Base-by-base conservation (phyloP, 2,888 invertebrate genomes). In the Agrilus cyanescens region DNA sequence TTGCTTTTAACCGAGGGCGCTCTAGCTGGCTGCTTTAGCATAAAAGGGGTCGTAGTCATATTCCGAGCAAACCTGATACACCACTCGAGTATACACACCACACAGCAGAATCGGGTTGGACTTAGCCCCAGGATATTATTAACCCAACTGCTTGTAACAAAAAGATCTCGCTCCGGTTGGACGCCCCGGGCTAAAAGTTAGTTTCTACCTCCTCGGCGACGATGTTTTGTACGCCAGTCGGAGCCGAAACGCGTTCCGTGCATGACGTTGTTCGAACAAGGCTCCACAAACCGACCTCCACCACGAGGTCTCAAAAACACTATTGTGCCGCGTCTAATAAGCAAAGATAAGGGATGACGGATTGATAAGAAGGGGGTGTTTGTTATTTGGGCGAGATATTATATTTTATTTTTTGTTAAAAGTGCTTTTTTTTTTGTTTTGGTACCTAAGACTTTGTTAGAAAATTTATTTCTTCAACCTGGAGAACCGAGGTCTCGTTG, bases 91-190 rank as follows among this genome's bases (percentile, higher is more conserved):
- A 25, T 25, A 25, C 10, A 25, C 25, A 25, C 25, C 25, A 25
- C 25, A 25, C 25, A 25, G 25, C 50, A 47, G 54, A 54, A 54
- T 55, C 56, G 54, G 53, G 53, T 54, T 52, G 57, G 59, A 57
- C 57, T 56, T 50, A 53, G 59, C 60, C 60, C 55, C 45, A 46
- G 51, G 56, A 60, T 48, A 59, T 57, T 60, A 60, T 60, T 60
- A 61, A 62, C 60, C 59, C 59, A 57, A 58, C 56, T 53, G 57
- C 58, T 57, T 53, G 56, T 54, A 57, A 59, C 60, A 57, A 57
- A 60, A 60, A 59, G 56, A 58, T 53, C 54, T 55, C 53, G 54
- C 55, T 57, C 53, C 53, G 56, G 60, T 59, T 60, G 58, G 57
- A 43, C 47, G 56, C 57, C 54, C 50, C 50, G 46, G 55, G 58